These are phyloP conservation scores for Neofelis nebulosa DNA, from an alignment of 2,113 vertebrate species.

Conservation along the genomic window DNA sequence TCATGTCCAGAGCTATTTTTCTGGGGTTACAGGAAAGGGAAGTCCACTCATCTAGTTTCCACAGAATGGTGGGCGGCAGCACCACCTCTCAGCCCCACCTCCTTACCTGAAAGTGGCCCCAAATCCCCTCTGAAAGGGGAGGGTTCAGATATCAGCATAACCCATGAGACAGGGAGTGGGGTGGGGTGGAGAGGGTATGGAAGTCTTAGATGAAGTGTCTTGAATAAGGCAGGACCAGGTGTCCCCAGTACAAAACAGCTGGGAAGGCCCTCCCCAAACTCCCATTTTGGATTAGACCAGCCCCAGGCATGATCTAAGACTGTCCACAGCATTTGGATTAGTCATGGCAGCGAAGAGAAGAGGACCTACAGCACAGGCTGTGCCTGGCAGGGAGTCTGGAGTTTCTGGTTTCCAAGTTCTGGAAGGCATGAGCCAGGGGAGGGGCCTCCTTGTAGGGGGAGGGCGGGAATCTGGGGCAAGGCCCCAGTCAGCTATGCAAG, in stretches of 20 bases:
- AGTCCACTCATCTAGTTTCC: slow-evolving; percentile 14
- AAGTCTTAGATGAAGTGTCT: slow-evolving; percentile 43
- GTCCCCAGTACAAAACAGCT: slow-evolving; percentile 14
- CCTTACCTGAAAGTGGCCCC: slow-evolving; percentile 54
- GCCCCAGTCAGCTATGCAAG: slow-evolving; percentile 34
- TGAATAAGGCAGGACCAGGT: not conserved
- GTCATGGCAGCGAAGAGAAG: slow-evolving; percentile 48
- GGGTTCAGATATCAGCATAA: slow-evolving; percentile 51
- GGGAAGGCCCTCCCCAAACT: not conserved
- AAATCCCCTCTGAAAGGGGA: slow-evolving; percentile 68
- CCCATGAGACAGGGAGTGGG: not conserved
- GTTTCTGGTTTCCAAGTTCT: slow-evolving; percentile 71
- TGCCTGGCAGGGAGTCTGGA: slow-evolving; percentile 71
- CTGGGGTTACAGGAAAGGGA: slow-evolving; percentile 12
- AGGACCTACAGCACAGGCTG: not conserved
- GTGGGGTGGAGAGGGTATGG: not conserved
- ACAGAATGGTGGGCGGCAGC: not conserved
- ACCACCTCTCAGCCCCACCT: slow-evolving; percentile 2
- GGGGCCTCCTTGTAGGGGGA: slow-evolving; percentile 31
- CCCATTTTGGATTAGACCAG: not conserved
- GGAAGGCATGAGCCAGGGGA: slow-evolving; percentile 59
- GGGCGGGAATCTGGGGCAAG: slow-evolving; percentile 25
- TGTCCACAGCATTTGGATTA: slow-evolving; percentile 42
- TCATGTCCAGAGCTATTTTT: slow-evolving; percentile 47
- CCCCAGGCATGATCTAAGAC: not conserved